phyloP scores from a whole-genome alignment of 2,113 vertebrate genomes.

The Macrotis lagotis region DNA sequence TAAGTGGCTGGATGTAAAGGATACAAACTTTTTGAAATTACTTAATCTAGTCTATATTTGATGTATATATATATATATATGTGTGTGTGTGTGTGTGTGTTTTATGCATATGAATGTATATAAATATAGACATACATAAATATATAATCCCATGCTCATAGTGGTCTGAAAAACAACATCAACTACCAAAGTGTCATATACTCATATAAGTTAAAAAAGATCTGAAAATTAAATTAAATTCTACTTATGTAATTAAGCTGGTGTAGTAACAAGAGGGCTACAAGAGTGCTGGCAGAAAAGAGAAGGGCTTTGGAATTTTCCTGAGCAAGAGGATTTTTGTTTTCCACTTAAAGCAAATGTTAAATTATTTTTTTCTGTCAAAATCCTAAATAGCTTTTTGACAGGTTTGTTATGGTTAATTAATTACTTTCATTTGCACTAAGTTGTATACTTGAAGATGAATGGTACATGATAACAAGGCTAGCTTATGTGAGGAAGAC shows the following conservation, averaged over 20 bases:
- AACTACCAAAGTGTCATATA: constrained; percentile 64
- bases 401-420: constrained; percentile 84
- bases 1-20: constrained; percentile 13
- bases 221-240: constrained; percentile 52
- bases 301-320: constrained; percentile 62
- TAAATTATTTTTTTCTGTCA: constrained; percentile 79
- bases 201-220: constrained; percentile 55
- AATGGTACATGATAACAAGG: constrained; percentile 82
- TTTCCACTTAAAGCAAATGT: constrained; percentile 73
- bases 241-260: constrained; percentile 71
- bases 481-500: constrained; percentile 83
- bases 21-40: constrained; percentile 56
- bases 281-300: constrained; percentile 37
- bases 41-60: no score
- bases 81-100: no score
- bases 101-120: no score
- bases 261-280: constrained; percentile 37
- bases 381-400: constrained; percentile 84
- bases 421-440: constrained; percentile 86
- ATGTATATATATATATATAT: no score
- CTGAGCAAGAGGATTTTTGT: constrained; percentile 63
- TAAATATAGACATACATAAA: not conserved
- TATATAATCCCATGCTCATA: not conserved
- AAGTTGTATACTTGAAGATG: constrained; percentile 84
- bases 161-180: constrained; percentile 20